Base-by-base conservation (phyloP, 2,888 invertebrate species). In the Melinaea marsaeus region DNA sequence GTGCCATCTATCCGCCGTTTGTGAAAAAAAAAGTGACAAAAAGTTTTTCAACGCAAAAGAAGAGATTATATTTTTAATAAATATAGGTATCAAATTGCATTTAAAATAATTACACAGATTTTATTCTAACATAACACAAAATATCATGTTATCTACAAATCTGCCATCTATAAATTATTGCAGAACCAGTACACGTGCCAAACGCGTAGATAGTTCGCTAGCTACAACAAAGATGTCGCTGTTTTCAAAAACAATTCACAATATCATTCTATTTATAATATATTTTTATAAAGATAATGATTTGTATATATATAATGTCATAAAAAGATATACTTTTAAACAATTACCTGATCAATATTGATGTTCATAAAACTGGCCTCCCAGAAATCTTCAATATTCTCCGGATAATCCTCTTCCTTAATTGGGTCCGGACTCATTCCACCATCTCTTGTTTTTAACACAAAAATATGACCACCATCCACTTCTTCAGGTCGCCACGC, bases 301-400 rank as follows among this genome's bases (percentile, higher is more conserved):
- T n/a, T 13, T 46, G 3, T n/a, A 13, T 46, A 3, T 3, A 3
- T 46, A n/a, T 5, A 13, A 48, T 47, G 5, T 47, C 11, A 6
- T 48, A n/a, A n/a, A 48, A 4, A 48, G 13, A 48, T 22, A 48
- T 37, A 4, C 37, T 4, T 4, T 58, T 22, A 61, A 55, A 33
- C 57, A 65, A 63, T 61, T 65, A 88, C 90, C 90, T 90, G 80
- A 71, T 75, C 75, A 77, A 82, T 76, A 72, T 78, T 73, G 74
- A 61, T 71, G 75, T 64, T 66, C 3, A 73, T 69, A 57, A 80
- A 71, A 51, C 76, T 79, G 64, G 79, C 87, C 73, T 84, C 84
- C 91, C 91, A 91, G 67, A 90, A 88, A 69, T 91, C 91, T 73
- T 88, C 75, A 55, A 90, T 84, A 68, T 91, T 91, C 84, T 91